Percentiles rank a stretch among this genome's conserved stretches.
Conservation (phyloP, 2,888 invertebrate species). For the Nephrotoma flavescens region DNA sequence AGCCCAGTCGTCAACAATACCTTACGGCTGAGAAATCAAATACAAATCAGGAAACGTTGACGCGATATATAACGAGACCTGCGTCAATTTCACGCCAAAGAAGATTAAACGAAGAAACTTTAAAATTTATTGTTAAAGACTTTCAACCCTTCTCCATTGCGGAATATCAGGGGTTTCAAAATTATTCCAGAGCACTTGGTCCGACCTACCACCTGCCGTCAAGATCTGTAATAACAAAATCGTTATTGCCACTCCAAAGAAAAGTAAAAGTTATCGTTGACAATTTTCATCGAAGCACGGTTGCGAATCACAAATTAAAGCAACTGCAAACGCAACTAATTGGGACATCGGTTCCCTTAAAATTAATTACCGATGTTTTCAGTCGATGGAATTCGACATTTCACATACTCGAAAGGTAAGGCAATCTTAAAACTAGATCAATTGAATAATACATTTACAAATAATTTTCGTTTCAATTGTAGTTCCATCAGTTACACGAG, state of each 20-base stretch:
- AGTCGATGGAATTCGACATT: too few species aligned
- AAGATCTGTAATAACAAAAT: not conserved
- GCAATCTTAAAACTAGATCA: not conserved
- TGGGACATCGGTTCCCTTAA: not conserved
- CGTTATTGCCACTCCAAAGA: not conserved
- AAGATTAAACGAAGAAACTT: not conserved
- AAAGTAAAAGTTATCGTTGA: not conserved
- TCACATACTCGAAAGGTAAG: too few species aligned
- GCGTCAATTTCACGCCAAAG: not conserved
- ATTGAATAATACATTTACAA: not conserved
- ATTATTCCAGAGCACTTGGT: not conserved
- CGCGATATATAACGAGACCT: too few species aligned
- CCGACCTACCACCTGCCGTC: not conserved
- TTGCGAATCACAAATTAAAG: not conserved
- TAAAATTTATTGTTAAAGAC: not conserved
- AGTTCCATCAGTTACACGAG: not conserved
- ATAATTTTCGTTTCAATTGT: not conserved
- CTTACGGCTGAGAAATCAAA: too few species aligned
- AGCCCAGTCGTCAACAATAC: too few species aligned
- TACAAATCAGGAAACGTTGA: too few species aligned
- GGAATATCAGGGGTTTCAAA: not conserved
- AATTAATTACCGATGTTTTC: not conserved
- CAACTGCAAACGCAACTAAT: not conserved
- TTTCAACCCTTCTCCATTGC: not conserved
- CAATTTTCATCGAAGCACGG: not conserved